phyloP scores from a whole-genome alignment of 2,888 invertebrate species.

The Cryptophagus acutangulus region DNA sequence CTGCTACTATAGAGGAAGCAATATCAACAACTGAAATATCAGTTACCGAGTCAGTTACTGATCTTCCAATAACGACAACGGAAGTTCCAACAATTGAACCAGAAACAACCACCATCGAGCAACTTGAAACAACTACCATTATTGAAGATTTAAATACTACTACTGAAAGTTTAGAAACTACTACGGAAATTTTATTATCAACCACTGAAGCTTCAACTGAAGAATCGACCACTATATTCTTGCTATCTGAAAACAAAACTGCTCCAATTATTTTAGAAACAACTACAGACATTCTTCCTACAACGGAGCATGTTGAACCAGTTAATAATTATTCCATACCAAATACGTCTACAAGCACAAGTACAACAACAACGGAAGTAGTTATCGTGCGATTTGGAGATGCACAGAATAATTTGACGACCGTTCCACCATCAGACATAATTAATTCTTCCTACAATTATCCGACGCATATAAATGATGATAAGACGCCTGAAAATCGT shows the following conservation, averaged over 20 bases:
- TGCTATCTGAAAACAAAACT: too few species aligned
- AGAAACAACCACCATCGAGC: conserved; percentile 9
- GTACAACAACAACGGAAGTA: conserved; percentile 20
- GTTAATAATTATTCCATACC: too few species aligned
- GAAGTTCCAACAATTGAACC: conserved; percentile 11
- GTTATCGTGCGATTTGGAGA: conserved; percentile 28
- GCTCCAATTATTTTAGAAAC: too few species aligned
- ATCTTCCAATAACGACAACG: neutral
- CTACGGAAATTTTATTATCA: conserved; percentile 15
- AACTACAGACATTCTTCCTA: too few species aligned
- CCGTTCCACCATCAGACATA: conserved; percentile 33
- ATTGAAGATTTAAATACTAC: conserved; percentile 14
- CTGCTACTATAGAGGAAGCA: conserved; percentile 18
- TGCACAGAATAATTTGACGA: conserved; percentile 35
- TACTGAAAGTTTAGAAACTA: conserved; percentile 22
- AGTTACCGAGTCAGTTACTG: neutral
- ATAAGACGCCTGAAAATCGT: conserved; percentile 9
- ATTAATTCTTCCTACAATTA: conserved; percentile 41
- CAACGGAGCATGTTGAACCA: too few species aligned
- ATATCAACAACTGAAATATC: conserved; percentile 12
- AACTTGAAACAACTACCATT: conserved; percentile 8
- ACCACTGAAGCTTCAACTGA: conserved; percentile 11
- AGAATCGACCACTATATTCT: too few species aligned
- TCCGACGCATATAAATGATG: conserved; percentile 20
- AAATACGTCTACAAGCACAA: neutral